Conservation (phyloP, 2,113 vertebrate species). For the Hepsetus odoe region DNA sequence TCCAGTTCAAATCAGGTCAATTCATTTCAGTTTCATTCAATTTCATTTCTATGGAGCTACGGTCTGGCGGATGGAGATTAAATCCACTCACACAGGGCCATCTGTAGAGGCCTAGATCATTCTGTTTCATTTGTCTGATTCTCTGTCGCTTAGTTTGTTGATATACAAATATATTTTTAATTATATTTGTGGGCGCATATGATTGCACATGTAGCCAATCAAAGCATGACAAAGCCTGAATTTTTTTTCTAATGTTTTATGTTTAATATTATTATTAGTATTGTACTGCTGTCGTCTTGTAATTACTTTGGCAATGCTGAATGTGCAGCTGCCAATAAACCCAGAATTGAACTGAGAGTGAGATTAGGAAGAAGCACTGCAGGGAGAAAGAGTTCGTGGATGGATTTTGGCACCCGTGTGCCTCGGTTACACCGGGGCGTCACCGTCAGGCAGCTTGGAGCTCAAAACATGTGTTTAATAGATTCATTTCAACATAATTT, state of each 20-base stretch:
- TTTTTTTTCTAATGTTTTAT: neutral
- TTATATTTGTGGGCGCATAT: neutral
- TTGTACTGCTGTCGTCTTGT: neutral
- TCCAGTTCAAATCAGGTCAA: neutral
- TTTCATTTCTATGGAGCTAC: too few relatives aligned
- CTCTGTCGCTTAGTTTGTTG: neutral
- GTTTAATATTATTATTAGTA: neutral
- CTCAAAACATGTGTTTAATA: neutral
- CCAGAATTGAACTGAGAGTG: neutral
- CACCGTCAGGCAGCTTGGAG: slow-evolving; percentile 19
- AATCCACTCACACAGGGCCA: neutral
- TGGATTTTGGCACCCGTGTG: slow-evolving; percentile 21
- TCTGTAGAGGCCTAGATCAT: neutral
- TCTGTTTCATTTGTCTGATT: neutral
- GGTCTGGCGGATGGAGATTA: neutral
- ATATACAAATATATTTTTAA: neutral
- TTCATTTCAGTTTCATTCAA: neutral
- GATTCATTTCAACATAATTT: neutral
- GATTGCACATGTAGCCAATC: neutral
- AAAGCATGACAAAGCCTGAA: too few relatives aligned
- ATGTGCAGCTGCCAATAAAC: neutral
- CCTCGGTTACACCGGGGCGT: slow-evolving; percentile 1
- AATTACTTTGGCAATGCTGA: neutral
- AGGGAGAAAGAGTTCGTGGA: slow-evolving; percentile 17
- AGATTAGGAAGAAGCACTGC: neutral